phyloP scores from a whole-genome alignment of 2,888 invertebrate species.

The Idaea dimidiata region DNA sequence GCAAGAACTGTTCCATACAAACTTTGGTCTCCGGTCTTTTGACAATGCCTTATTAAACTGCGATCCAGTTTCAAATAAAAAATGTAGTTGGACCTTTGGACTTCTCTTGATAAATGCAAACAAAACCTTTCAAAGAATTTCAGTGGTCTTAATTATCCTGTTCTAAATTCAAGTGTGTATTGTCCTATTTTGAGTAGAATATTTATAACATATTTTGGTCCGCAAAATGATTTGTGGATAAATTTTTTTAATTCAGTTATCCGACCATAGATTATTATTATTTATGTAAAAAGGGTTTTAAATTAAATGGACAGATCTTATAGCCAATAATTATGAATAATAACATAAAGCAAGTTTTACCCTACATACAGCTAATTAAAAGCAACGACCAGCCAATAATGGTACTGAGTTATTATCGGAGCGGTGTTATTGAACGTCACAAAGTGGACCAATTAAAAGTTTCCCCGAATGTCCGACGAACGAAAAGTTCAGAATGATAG shows the following conservation, averaged over 20 bases:
- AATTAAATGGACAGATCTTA: conserved; percentile 2
- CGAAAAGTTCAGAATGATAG: conserved; percentile 75
- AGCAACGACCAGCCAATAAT: conserved; percentile 73
- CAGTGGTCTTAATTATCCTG: conserved; percentile 17
- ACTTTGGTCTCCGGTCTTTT: conserved; percentile 35
- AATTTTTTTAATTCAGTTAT: neutral
- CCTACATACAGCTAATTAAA: conserved; percentile 64
- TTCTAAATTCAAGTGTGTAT: conserved; percentile 23
- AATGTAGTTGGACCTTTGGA: conserved; percentile 20
- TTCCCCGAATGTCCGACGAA: conserved; percentile 75
- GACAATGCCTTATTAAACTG: conserved; percentile 60
- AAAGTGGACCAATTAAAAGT: conserved; percentile 79
- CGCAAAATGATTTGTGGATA: neutral
- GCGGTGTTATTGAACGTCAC: conserved; percentile 74
- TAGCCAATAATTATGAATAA: conserved; percentile 27
- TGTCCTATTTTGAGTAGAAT: conserved; percentile 1
- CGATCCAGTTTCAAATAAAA: conserved; percentile 44
- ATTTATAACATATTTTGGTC: conserved; percentile 26
- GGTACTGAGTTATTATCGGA: conserved; percentile 68
- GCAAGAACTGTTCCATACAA: conserved; percentile 66
- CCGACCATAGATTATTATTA: neutral
- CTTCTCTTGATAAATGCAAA: conserved; percentile 22
- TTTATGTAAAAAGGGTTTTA: neutral
- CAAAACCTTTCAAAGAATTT: conserved; percentile 21
- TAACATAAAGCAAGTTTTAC: conserved; percentile 31